Evolutionary conservation across 2,888 invertebrate genomes (phyloP).

Genomic region (Linnaemya vulpina): DNA sequence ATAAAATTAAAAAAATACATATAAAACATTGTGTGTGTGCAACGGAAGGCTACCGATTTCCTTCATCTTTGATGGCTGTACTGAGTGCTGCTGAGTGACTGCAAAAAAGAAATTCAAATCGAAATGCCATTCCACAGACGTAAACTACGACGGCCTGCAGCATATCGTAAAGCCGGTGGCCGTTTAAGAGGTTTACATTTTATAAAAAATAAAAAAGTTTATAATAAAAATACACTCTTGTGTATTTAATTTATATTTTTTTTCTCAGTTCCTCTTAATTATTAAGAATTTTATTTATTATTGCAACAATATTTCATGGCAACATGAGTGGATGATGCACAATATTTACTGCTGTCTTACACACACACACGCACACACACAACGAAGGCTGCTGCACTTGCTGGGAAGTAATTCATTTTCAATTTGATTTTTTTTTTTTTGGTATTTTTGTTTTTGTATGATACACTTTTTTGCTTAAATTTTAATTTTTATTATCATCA

Average conservation of each 20-base stretch:
- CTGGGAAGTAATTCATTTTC: slow-evolving; percentile 42
- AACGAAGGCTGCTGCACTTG: slow-evolving; percentile 4
- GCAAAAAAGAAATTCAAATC: background rate
- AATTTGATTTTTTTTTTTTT: slow-evolving; percentile 16
- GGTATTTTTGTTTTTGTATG: background rate
- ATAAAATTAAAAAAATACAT: too few species aligned
- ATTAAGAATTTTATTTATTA: slow-evolving; percentile 40
- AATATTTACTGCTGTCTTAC: slow-evolving; percentile 8
- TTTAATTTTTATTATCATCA: slow-evolving; percentile 47
- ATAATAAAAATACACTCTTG: slow-evolving; percentile 28
- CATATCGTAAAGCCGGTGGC: slow-evolving; percentile 40
- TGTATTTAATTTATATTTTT: slow-evolving; percentile 16
- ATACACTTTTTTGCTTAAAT: slow-evolving; percentile 1
- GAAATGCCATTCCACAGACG: slow-evolving; percentile 6
- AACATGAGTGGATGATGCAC: slow-evolving; percentile 6
- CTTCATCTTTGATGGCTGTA: too few species aligned
- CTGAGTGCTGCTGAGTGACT: background rate
- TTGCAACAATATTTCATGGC: slow-evolving; percentile 22
- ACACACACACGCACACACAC: background rate
- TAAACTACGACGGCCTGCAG: background rate
- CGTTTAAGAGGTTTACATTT: slow-evolving; percentile 37
- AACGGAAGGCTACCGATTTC: too few species aligned
- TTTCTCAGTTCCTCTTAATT: slow-evolving; percentile 49
- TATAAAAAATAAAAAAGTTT: too few species aligned
- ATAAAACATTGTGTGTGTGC: too few species aligned